These are phyloP conservation scores for Ommatoiulus sabulosus DNA, from an alignment of 2,888 invertebrate species.

Conservation along the genomic window DNA sequence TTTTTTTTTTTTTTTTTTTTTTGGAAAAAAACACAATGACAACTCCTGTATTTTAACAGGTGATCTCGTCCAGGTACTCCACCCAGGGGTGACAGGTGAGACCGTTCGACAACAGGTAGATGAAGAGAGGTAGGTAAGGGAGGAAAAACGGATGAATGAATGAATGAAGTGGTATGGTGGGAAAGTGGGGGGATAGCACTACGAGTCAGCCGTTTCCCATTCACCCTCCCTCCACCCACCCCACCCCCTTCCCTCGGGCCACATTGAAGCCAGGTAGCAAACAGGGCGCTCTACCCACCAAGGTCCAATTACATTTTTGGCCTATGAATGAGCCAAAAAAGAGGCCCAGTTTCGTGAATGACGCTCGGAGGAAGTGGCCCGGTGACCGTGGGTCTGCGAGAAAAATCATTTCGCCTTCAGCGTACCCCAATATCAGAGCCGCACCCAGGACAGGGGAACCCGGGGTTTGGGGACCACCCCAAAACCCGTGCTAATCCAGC, in stretches of 20 bases:
- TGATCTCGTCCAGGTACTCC: conserved; percentile 28
- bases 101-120: conserved; percentile 18
- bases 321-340: background rate
- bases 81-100: conserved; percentile 34
- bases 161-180: conserved; percentile 20
- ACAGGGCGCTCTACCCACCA: conserved; percentile 7
- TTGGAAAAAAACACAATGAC: background rate
- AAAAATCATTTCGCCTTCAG: conserved; percentile 19
- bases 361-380: background rate
- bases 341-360: background rate
- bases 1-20: too few relatives aligned
- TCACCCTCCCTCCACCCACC: background rate
- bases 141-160: conserved; percentile 28
- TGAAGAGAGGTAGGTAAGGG: background rate
- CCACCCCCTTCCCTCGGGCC: conserved; percentile 11
- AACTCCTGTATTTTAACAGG: background rate
- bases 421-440: background rate
- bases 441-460: background rate
- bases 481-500: background rate
- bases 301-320: conserved; percentile 27
- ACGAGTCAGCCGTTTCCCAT: conserved; percentile 31
- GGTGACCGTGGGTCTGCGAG: conserved; percentile 15
- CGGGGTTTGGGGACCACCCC: background rate
- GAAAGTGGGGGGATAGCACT: background rate
- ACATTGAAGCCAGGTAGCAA: conserved; percentile 14